phyloP scores from a whole-genome alignment of 2,888 invertebrate genomes.

The Cylloceria caligata region DNA sequence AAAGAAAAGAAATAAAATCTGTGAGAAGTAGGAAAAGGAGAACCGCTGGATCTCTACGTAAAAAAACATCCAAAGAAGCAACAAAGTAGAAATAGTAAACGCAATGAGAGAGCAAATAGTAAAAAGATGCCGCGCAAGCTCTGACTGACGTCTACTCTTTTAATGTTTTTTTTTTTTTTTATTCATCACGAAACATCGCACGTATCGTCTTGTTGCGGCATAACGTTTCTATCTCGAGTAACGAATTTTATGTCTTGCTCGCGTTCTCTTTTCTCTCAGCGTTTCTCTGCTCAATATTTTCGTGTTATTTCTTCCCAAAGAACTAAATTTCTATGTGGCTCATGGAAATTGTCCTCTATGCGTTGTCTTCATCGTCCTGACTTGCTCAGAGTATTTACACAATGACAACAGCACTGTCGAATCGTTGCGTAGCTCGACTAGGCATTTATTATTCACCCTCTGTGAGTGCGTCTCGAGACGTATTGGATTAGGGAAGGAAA shows the following conservation, averaged over 20 bases:
- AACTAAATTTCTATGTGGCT: background rate
- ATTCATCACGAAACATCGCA: conserved; percentile 6
- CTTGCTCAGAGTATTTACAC: conserved; percentile 2
- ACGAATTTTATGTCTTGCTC: background rate
- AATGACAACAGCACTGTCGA: conserved; percentile 17
- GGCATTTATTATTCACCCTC: conserved; percentile 60
- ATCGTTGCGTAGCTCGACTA: conserved; percentile 13
- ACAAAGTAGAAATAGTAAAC: background rate
- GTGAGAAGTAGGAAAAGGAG: background rate
- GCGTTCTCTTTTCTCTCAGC: background rate
- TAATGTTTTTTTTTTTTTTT: conserved; percentile 19
- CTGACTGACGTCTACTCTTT: conserved; percentile 2
- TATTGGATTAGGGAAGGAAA: conserved; percentile 52
- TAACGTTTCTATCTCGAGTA: conserved; percentile 15
- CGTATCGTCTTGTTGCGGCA: conserved; percentile 8
- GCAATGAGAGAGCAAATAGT: conserved; percentile 23
- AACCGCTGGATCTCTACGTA: background rate
- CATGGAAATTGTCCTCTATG: background rate
- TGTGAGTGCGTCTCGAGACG: conserved; percentile 46
- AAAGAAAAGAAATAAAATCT: background rate
- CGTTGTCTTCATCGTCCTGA: background rate
- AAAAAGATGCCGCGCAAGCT: conserved; percentile 25
- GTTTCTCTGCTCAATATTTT: conserved; percentile 11
- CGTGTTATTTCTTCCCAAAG: background rate
- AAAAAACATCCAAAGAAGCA: conserved; percentile 1